Base-by-base conservation (phyloP, 2,113 vertebrate genomes). In the Hoplias malabaricus region DNA sequence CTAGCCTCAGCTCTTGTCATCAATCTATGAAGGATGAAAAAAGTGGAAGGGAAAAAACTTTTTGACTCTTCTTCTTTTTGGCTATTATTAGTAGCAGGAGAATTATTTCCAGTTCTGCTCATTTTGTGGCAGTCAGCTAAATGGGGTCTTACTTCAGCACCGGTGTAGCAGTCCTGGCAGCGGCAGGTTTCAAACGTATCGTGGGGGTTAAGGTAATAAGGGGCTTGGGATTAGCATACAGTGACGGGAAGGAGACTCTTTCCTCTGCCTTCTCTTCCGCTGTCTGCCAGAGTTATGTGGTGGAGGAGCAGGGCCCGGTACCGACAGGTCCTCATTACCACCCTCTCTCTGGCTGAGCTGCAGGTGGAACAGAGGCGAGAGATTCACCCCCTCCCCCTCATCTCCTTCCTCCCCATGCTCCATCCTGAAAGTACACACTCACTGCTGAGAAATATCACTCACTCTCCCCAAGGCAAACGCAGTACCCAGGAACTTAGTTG, bases 281-380 rank as follows among this genome's bases (percentile, higher is more conserved):
- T 79, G 73, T 65, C 71, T 82, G 80, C 50, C 80, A 82, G 72
- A 42, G 25, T 27, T 69, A 33, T 70, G 57, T 48, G 75, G 29
- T 67, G 71, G 33, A 48, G 75, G 33, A 69, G 57, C 46, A 75
- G 66, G 62, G 53, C 65, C 66, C 5, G 34, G 66, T 69, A 69
- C 75, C 65, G 70, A 82, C 76, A 75, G 77, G 54, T 75, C 62
- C 77, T 83, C 81, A 80, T 83, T 83, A 83, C 61, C 54, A 50
- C 29, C 54, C 25, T 76, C 72, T 76, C 72, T 54, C 48, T 46
- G 43, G 4, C 12, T 4, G 40, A 34, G 72, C 68, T 68, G 75
- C 56, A 43, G 50, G 68, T 16, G 0, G 53, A 23, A 43, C 36
- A 50, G 68, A 63, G 21, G 12, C 33, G 31, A 78, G 67, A 46